Evolutionary conservation across 1,140 invertebrate genomes (phyloP).

Genomic region (Liolophura sinensis): DNA sequence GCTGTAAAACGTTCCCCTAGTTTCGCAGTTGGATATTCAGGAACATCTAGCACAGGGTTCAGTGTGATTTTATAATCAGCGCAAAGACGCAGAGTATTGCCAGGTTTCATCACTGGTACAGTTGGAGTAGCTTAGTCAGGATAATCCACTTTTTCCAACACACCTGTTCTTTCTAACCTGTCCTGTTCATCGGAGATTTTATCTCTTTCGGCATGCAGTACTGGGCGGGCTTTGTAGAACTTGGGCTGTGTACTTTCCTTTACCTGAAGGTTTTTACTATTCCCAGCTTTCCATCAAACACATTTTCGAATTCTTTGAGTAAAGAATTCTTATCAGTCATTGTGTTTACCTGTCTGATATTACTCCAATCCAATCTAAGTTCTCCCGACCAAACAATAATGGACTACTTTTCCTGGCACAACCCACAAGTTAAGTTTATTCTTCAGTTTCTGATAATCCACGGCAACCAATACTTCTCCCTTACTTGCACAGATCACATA

Average conservation of each 20-base stretch:
- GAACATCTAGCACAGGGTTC: constrained; percentile 37
- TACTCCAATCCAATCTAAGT: too few species aligned
- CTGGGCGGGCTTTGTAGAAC: constrained; percentile 19
- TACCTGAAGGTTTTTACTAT: too few species aligned
- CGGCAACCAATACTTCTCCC: too few species aligned
- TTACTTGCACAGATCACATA: too few species aligned
- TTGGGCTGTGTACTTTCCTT: constrained; percentile 10
- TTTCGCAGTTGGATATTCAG: constrained; percentile 41
- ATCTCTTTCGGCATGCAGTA: constrained; percentile 28
- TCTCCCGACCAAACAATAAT: too few species aligned
- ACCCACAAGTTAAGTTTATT: too few species aligned
- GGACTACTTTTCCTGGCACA: too few species aligned
- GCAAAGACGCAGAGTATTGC: constrained; percentile 47
- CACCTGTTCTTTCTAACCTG: constrained; percentile 22
- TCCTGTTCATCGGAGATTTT: constrained; percentile 40
- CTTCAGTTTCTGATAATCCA: too few species aligned
- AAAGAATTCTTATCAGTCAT: too few species aligned
- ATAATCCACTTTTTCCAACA: constrained; percentile 28
- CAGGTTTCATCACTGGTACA: constrained; percentile 52
- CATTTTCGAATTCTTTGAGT: too few species aligned
- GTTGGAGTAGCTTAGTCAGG: constrained; percentile 53
- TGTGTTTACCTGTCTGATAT: too few species aligned
- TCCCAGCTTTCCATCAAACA: too few species aligned
- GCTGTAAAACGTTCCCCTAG: constrained; percentile 39
- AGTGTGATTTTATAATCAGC: constrained; percentile 54